phyloP scores from a whole-genome alignment of 2,888 invertebrate species.

The Cheilosia variabilis region DNA sequence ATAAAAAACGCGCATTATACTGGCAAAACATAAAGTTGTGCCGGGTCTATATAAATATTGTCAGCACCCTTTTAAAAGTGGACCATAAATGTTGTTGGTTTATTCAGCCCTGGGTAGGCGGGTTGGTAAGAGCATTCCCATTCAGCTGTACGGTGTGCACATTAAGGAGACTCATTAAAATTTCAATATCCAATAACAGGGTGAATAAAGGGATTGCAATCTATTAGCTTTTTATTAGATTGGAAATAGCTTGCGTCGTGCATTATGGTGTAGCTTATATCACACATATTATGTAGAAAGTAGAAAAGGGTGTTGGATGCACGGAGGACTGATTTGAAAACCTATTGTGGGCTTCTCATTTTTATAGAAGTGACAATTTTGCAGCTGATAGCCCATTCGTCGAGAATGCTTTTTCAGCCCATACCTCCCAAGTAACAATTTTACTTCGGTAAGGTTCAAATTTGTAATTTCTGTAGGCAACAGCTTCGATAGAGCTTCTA shows the following conservation, averaged over 20 bases:
- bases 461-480: no score
- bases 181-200: slow-evolving; percentile 51
- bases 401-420: no score
- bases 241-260: slow-evolving; percentile 33
- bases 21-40: slow-evolving; percentile 38
- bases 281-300: not conserved
- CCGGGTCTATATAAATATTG: not conserved
- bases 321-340: no score
- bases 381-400: no score
- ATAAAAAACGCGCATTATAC: slow-evolving; percentile 18
- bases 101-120: not conserved
- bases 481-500: no score
- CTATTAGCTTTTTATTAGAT: slow-evolving; percentile 30
- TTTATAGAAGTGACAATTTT: no score
- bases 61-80: not conserved
- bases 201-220: slow-evolving; percentile 43
- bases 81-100: not conserved
- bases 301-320: not conserved
- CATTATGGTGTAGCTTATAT: not conserved
- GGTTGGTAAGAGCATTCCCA: not conserved
- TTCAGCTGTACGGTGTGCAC: not conserved
- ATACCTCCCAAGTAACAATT: no score
- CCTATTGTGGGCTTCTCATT: no score
- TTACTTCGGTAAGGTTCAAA: no score
- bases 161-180: slow-evolving; percentile 49